phyloP scores from a whole-genome alignment of 2,888 invertebrate genomes.

The Cataglyphis albicans region DNA sequence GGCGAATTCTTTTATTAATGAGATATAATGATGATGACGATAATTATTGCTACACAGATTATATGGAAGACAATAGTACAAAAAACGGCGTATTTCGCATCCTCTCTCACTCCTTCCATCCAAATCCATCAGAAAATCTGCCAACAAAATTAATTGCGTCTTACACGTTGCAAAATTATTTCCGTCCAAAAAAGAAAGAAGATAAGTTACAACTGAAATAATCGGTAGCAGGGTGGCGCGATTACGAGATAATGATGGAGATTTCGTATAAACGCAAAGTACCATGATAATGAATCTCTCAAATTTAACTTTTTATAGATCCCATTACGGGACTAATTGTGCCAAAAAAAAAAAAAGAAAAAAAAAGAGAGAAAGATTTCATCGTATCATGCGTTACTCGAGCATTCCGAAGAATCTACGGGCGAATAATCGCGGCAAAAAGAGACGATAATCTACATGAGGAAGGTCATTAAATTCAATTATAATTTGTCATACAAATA shows the following conservation, averaged over 20 bases:
- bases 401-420: constrained; percentile 10
- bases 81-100: not conserved
- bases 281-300: constrained; percentile 48
- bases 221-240: constrained; percentile 34
- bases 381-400: constrained; percentile 26
- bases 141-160: constrained; percentile 40
- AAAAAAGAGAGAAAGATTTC: constrained; percentile 9
- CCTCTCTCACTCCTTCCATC: not conserved
- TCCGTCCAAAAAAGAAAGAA: not conserved
- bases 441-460: constrained; percentile 36
- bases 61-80: constrained; percentile 4
- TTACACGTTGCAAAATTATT: constrained; percentile 21
- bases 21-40: constrained; percentile 27
- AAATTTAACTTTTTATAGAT: constrained; percentile 46
- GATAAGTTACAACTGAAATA: constrained; percentile 35
- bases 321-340: constrained; percentile 41
- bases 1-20: constrained; percentile 16
- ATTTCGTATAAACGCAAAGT: constrained; percentile 30
- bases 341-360: constrained; percentile 18
- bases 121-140: constrained; percentile 1
- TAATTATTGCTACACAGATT: constrained; percentile 15
- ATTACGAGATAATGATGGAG: constrained; percentile 40
- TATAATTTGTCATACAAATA: constrained; percentile 45
- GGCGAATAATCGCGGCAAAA: constrained; percentile 19
- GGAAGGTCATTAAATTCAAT: constrained; percentile 48